These are phyloP conservation scores for Lerema accius DNA, from an alignment of 1,140 invertebrate genomes.

Conservation along the genomic window DNA sequence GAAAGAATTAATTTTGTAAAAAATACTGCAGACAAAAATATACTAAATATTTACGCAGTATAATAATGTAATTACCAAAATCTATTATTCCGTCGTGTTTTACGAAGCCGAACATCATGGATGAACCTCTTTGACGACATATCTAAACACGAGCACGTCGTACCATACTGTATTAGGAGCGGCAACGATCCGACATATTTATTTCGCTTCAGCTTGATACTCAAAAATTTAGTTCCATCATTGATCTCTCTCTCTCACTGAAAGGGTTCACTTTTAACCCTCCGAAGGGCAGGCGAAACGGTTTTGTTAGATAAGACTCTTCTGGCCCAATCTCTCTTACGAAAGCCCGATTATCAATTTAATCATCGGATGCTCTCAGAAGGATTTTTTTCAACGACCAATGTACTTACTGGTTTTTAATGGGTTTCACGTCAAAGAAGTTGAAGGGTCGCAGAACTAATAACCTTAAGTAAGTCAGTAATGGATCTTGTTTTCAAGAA, in stretches of 20 bases:
- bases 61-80: no score
- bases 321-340: constrained; percentile 63
- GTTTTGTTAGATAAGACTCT: constrained; percentile 69
- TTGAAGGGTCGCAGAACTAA: constrained; percentile 49
- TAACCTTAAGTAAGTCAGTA: constrained; percentile 48
- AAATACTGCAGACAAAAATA: no score
- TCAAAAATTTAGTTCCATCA: constrained; percentile 35
- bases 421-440: constrained; percentile 41
- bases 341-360: constrained; percentile 70
- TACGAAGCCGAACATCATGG: no score
- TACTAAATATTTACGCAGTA: no score
- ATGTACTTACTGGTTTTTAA: constrained; percentile 33
- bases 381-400: constrained; percentile 43
- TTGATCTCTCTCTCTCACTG: constrained; percentile 56
- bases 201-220: constrained; percentile 31
- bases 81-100: no score
- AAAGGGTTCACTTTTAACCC: constrained; percentile 67
- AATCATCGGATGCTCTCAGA: constrained; percentile 66
- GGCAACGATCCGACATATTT: no score
- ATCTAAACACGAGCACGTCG: no score
- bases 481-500: constrained; percentile 33
- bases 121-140: no score
- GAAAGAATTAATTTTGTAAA: no score
- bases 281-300: constrained; percentile 53
- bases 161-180: no score